Base-by-base conservation (phyloP, 2,888 invertebrate species). In the Allygus modestus region DNA sequence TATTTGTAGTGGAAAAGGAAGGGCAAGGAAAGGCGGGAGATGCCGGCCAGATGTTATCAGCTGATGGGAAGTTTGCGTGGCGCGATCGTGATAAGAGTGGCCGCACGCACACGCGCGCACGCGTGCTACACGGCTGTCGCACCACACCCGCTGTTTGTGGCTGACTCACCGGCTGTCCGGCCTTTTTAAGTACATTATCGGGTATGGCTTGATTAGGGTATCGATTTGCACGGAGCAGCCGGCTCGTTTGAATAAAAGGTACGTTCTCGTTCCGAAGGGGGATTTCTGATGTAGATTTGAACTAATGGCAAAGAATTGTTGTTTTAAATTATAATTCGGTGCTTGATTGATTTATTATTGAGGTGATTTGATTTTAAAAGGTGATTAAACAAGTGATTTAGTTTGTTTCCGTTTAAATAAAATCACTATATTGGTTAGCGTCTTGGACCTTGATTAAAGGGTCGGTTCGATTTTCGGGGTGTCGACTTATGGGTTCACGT, bases 41-140 rank as follows among this genome's bases (percentile, higher is more conserved):
- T 54, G 54, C 54, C 20, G 69, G 73, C 41, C 69, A n/a, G 73
- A 37, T 37, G 37, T 37, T 73, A 73, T 73, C 73, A 41, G 73
- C 43, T 73, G 73, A 73, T 73, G 73, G 11, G 41, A 37, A 23
- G 73, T 73, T 73, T 31, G 41, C 81, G 51, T 51, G 51, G 46
- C 5, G 28, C 0, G 9, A 26, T 28, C 20, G 41, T 41, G 77
- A 51, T 77, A 28, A 37, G n/a, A 26, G 12, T 41, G 20, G 20
- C n/a, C 75, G 75, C 75, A 75, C 26, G 43, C 75, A 37, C 77
- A 41, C 75, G 31, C 75, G n/a, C 75, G 43, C 75, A 65, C 71
- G 31, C 71, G 11, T 11, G 17, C 71, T 37, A n/a, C 71, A 31
- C 71, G 12, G 33, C 20, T 37, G 26, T 20, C 4, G 23, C 26